Conservation (phyloP, 2,113 vertebrate genomes). For the Syrrhaptes paradoxus region DNA sequence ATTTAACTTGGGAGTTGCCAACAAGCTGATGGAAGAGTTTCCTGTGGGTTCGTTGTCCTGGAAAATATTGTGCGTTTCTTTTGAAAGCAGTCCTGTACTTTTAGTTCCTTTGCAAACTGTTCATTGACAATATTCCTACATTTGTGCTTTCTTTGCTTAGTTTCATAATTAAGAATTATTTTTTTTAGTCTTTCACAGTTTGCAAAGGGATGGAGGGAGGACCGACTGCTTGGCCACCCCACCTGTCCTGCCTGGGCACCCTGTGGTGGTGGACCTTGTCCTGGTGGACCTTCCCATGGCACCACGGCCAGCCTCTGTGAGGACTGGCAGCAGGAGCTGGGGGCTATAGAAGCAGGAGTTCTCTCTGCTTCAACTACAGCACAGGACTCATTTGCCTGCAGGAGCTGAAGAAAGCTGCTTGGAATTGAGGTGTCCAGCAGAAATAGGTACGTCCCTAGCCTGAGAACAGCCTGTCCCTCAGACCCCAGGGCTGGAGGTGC, state of each 20-base stretch:
- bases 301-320: not conserved
- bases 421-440: not conserved
- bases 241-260: not conserved
- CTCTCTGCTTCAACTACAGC: not conserved
- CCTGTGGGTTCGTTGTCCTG: not conserved
- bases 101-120: not conserved
- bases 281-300: not conserved
- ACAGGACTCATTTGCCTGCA: not conserved
- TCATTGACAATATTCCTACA: not conserved
- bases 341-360: not conserved
- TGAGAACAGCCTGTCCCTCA: rapidly evolving
- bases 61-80: not conserved
- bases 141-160: not conserved
- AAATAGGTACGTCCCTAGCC: not conserved
- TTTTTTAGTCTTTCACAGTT: not conserved
- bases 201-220: not conserved
- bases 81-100: not conserved
- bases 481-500: not conserved
- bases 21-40: not conserved
- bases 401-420: not conserved
- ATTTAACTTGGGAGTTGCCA: not conserved
- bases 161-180: not conserved
- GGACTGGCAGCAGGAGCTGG: not conserved
- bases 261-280: not conserved
- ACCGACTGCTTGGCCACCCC: not conserved